These are phyloP conservation scores for Deroplatys truncata DNA, from an alignment of 2,888 invertebrate species.

Conservation along the genomic window DNA sequence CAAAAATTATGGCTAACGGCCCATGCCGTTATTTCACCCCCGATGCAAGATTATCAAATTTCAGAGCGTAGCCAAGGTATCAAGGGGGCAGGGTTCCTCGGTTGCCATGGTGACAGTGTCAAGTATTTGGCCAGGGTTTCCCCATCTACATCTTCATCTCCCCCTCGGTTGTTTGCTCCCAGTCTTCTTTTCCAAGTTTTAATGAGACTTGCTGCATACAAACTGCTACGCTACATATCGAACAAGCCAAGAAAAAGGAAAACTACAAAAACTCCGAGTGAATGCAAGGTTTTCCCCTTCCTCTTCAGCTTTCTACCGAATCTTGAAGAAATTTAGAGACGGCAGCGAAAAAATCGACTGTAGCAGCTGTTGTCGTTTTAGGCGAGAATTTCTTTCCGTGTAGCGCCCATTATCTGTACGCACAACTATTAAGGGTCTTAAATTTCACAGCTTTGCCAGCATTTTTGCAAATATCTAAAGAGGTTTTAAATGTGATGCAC, in stretches of 20 bases:
- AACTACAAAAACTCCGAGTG: neutral
- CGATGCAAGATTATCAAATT: neutral
- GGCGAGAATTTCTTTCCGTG: neutral
- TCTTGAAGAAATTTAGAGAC: neutral
- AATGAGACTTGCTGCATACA: neutral
- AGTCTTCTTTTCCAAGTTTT: slow-evolving; percentile 5
- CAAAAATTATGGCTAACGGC: neutral
- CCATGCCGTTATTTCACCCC: neutral
- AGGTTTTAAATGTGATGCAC: no score
- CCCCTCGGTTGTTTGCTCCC: neutral
- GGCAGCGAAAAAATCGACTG: neutral
- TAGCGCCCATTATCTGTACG: neutral
- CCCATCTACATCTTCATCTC: neutral
- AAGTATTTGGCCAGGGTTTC: neutral
- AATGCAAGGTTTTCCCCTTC: neutral
- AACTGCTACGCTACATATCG: neutral
- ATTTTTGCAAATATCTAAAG: no score
- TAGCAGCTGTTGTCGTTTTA: neutral
- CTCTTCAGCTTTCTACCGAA: neutral
- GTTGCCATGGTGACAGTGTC: neutral
- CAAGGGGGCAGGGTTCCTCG: neutral
- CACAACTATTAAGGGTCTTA: neutral
- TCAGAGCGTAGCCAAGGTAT: neutral
- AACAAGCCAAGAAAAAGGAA: neutral
- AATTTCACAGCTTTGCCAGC: neutral